Evolutionary conservation across 2,888 invertebrate genomes (phyloP), one percentile per base, ranked within the genome.

Genomic region (Tridacna crocea): DNA sequence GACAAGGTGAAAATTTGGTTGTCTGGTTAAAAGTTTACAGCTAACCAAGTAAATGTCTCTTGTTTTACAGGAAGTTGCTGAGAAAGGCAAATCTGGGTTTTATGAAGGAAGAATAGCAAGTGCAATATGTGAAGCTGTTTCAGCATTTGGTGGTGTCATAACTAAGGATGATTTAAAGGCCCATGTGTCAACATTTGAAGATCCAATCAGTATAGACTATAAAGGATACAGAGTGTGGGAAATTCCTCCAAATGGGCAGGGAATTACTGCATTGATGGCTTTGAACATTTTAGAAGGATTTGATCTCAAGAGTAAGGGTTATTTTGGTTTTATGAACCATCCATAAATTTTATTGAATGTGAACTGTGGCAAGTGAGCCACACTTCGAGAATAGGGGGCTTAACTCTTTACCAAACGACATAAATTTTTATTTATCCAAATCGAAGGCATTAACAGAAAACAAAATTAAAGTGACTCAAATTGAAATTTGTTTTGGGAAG

Each of bases 211-310:
- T 78, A 81, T 87, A 2, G 90, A 92, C 75, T 93, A 93, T 80
- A 87, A 91, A 47, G 93, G 93, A 11, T 86, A 89, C 48, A 83
- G 90, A 65, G 89, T 95, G 3, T 95, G 94, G 93, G 94, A 95
- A 86, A 93, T 94, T 65, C 94, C 94, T 6, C 95, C 95, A 0
- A 94, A 93, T 88, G 93, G 94, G 2, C 94, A 94, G 80, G 95
- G 95, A 0, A 92, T 95, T n/a, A 92, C 93, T 6, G 94, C 94
- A 0, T 88, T 95, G 2, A 88, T 94, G 72, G 93, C 94, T 10
- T 87, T 95, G 4, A 95, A 94, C 87, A 90, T 94, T 47, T 87
- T 95, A 48, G 93, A 94, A 81, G 92, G 88, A n/a, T 93, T 92
- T 82, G 92, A 94, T 81, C 65, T 94, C 22, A 90, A 91, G 87